Base-by-base conservation (phyloP, 2,113 vertebrate species). In the Ailurus styani region DNA sequence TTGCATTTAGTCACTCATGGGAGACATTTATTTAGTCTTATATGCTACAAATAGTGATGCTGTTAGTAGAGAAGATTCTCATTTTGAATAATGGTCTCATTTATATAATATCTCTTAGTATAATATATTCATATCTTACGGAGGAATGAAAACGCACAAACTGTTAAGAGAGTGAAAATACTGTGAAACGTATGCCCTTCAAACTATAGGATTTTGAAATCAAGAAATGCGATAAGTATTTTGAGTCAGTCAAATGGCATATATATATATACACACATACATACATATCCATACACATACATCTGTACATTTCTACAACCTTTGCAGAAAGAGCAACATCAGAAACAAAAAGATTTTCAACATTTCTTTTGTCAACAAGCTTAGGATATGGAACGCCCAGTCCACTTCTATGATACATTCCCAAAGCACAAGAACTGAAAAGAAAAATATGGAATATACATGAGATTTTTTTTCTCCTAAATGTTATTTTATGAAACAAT, bases 1-100 rank as follows among this genome's bases (percentile, higher is more conserved):
- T 99, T 99, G 98, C 99, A 99, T 99, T 99, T 99, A 99, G 98
- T 98, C 98, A 98, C 99, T 99, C 99, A 98, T 97, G 99, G 98
- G 99, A 99, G 98, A 98, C 98, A 99, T 99, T 99, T 99, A 99
- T 99, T 99, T 99, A 99, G 98, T 98, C 98, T 98, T 97, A 96
- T 97, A 93, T 97, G 97, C 98, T 97, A 98, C 99, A 99, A 99
- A 99, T 98, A 99, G 98, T 98, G 98, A 97, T 98, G 98, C 98
- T 98, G 98, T 98, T 98, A 98, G 98, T 93, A 93, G 95, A 98
- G 97, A 98, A 98, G 97, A 98, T 98, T 98, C 98, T 98, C 97
- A 91, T 98, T 98, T 98, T 99, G 98, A 99, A 98, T 98, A 99
- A 99, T 98, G 97, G 98, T 94, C 98, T 98, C 98, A 98, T 98